Conservation (phyloP, 1,140 invertebrate genomes). For the Bombus confusus region DNA sequence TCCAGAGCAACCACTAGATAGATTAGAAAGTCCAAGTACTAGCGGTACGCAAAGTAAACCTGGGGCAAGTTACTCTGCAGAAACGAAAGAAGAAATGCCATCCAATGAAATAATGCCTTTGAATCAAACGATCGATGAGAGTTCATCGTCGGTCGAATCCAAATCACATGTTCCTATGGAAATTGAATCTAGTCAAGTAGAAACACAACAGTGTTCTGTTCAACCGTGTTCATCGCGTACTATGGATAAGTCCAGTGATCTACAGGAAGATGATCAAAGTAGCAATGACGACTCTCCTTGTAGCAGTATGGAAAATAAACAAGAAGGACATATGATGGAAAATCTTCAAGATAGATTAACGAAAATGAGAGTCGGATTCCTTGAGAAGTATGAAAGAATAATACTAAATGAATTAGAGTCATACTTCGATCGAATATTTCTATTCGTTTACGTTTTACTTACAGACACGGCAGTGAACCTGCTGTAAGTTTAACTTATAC, state of each 20-base stretch:
- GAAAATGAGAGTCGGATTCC: constrained; percentile 81
- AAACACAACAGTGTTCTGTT: constrained; percentile 68
- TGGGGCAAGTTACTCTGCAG: neutral
- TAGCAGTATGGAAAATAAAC: constrained; percentile 48
- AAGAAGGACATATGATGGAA: constrained; percentile 77
- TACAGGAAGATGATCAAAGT: constrained; percentile 43
- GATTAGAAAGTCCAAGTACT: constrained; percentile 11
- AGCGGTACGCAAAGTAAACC: constrained; percentile 4
- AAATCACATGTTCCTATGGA: constrained; percentile 73
- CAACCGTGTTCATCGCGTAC: constrained; percentile 58
- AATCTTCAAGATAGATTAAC: constrained; percentile 81
- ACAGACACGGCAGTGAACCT: constrained; percentile 84
- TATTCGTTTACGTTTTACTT: constrained; percentile 57
- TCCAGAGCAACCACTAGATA: neutral
- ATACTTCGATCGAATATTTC: constrained; percentile 38
- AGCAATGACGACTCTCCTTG: constrained; percentile 45
- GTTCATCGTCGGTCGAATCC: neutral
- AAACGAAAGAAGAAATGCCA: neutral
- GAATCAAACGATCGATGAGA: constrained; percentile 20
- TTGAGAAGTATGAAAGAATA: constrained; percentile 60
- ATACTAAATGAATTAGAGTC: constrained; percentile 7
- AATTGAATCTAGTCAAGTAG: constrained; percentile 77
- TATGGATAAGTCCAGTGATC: constrained; percentile 62
- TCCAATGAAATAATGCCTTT: constrained; percentile 7
- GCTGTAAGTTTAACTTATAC: constrained; percentile 84